Base-by-base conservation (phyloP, 2,113 vertebrate genomes). In the Rhinolophus ferrumequinum region DNA sequence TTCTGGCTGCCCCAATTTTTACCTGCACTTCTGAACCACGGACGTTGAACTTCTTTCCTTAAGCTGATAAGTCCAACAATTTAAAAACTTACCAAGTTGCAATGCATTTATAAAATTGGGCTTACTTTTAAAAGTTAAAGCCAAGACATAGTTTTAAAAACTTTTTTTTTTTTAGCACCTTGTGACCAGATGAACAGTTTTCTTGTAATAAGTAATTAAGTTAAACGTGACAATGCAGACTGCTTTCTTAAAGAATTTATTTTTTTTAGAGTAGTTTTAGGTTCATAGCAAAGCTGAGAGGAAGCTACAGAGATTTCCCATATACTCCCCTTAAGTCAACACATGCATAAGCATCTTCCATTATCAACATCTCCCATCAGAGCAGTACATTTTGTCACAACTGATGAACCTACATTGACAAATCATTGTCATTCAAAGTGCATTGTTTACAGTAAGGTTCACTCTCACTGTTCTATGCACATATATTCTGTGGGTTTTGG, bases 51-150 rank as follows among this genome's bases (percentile, higher is more conserved):
- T 89, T 64, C 28, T 86, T 86, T 67, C 47, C 52, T 80, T 83
- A 88, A n/a, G 56, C 35, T 21, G 62, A 2, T 92, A 75, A 56
- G 8, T 54, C 47, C 75, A 91, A 85, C 21, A 13, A 70, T 77
- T 92, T 75, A 76, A 80, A 93, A 70, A 62, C 4, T 5, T 93
- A 33, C 38, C 56, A 79, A 93, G 22, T 72, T 62, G 67, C 14
- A 52, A 38, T 30, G 56, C 41, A 35, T 76, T 54, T 92, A 22
- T 12, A 93, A 12, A 64, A 84, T 35, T 41, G 52, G 15, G 22
- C 14, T 90, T 88, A 80, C 24, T 94, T 90, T 88, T 81, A 88
- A 81, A 97, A 88, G 60, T 58, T 33, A 94, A 88, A 88, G 18
- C 5, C 58, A 86, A 96, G 83, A 88, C 9, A 33, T 73, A 83